Base-by-base conservation (phyloP, 2,888 invertebrate genomes). In the Coelinius sp. region DNA sequence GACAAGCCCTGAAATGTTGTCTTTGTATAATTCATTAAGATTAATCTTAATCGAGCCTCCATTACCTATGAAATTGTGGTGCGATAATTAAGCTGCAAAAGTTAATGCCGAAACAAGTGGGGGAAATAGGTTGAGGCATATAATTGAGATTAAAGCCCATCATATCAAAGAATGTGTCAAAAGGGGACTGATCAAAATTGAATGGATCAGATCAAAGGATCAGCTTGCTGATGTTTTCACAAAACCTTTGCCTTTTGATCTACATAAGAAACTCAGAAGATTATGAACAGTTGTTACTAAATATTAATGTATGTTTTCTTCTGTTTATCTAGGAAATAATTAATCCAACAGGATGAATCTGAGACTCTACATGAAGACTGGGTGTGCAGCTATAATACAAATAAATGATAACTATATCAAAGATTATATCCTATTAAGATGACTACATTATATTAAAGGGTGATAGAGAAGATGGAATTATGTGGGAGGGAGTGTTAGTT, bases 221-320 rank as follows among this genome's bases (percentile, higher is more conserved):
- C 68, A 74, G 14, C 31, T 71, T 59, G 71, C 74, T 3, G 72
- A 73, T 56, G 68, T 73, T 17, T 59, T 73, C 38, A 73, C 73
- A 1, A 73, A 73, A 24, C 73, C 73, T 35, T 22, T 73, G 31
- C 24, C 73, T 49, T 49, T 62, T 41, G 67, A 53, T 24, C 14
- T 59, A 12, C 53, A 62, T 38, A 67, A 22, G 38, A 62, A 49
- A 25, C 27, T 70, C 4, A 44, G 8, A 17, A 14, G 4, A 46
- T 46, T 2, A 5, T 46, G 14, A 14, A 46, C 5, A 27, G 4
- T 7, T 5, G 7, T 27, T 27, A 5, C 4, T 27, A 27, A 27
- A 27, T 27, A 27, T 27, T 27, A 27, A 27, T 5, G 7, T 27
- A 7, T 27, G 7, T 27, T 27, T 27, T 27, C 7, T 3, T 27